A percentile compares a stretch with the other conserved stretches of the same genome.
Conservation (phyloP, 2,797 vertebrate genomes). For the Ceryle rudis region DNA sequence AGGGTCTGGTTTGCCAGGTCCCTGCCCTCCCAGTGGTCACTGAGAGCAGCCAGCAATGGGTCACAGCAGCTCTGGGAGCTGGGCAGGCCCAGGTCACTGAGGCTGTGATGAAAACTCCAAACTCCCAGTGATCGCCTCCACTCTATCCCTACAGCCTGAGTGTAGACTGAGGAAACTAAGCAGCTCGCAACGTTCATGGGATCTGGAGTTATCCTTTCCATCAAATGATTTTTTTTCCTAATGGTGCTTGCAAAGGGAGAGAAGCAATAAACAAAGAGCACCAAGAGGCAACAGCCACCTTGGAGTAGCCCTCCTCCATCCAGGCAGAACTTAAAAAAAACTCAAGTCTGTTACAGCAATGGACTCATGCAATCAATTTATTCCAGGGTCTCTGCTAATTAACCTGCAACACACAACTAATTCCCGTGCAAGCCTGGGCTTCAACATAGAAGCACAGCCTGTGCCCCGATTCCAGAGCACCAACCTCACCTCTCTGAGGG, state of each 20-base stretch:
- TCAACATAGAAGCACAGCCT: background rate
- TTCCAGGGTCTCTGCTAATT: background rate
- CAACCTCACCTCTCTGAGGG: slow-evolving; percentile 87
- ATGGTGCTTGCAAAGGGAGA: background rate
- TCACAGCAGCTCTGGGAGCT: background rate
- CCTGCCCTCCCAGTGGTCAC: fast-evolving
- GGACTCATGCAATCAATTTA: background rate
- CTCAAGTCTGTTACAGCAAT: background rate
- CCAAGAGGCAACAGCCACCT: background rate
- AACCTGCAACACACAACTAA: background rate
- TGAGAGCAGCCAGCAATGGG: background rate
- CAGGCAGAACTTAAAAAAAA: slow-evolving; percentile 19
- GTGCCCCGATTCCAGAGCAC: background rate
- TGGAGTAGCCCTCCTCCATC: background rate
- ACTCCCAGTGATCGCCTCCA: background rate
- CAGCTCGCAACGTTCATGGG: fast-evolving
- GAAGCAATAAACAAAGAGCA: background rate
- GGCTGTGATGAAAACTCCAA: background rate
- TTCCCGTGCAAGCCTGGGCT: background rate
- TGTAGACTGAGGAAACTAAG: background rate
- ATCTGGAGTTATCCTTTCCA: background rate
- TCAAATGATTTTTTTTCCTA: background rate
- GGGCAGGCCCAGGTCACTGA: background rate
- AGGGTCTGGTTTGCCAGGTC: background rate
- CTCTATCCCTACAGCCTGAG: background rate